These are phyloP conservation scores for Rhinella marina DNA, from an alignment of 2,797 vertebrate genomes.

Conservation along the genomic window DNA sequence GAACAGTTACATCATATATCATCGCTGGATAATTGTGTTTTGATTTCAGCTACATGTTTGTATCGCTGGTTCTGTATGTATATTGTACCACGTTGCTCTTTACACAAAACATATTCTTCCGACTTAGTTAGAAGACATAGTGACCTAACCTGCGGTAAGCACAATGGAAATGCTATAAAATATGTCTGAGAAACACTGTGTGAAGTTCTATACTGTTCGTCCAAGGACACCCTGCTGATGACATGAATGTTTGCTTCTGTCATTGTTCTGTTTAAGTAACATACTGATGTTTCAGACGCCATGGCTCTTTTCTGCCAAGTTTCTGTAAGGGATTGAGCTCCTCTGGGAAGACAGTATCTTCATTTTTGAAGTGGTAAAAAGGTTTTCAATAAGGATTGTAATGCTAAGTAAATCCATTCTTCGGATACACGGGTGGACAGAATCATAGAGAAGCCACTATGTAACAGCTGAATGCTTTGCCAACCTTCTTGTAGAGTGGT, in stretches of 20 bases:
- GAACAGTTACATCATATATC: background rate
- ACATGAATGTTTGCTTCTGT: constrained; percentile 30
- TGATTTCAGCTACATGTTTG: background rate
- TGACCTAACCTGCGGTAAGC: background rate
- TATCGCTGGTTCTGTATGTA: background rate
- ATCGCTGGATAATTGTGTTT: background rate
- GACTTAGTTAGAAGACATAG: background rate
- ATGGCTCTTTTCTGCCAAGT: constrained; percentile 16
- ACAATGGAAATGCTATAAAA: constrained; percentile 20
- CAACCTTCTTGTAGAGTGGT: background rate
- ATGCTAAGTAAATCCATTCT: background rate
- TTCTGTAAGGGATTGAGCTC: constrained; percentile 23
- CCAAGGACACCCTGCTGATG: constrained; percentile 17
- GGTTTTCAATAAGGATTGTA: background rate
- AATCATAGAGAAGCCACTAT: background rate
- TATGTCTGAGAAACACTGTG: constrained; percentile 31
- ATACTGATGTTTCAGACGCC: constrained; percentile 28
- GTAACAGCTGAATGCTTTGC: background rate
- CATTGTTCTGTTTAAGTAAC: constrained; percentile 40
- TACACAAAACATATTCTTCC: background rate
- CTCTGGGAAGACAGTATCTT: background rate
- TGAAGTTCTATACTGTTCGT: constrained; percentile 4
- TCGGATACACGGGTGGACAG: background rate
- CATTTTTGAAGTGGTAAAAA: background rate
- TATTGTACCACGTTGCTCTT: background rate